phyloP scores from a whole-genome alignment of 1,140 invertebrate genomes.

The Conopomorpha cramerella region DNA sequence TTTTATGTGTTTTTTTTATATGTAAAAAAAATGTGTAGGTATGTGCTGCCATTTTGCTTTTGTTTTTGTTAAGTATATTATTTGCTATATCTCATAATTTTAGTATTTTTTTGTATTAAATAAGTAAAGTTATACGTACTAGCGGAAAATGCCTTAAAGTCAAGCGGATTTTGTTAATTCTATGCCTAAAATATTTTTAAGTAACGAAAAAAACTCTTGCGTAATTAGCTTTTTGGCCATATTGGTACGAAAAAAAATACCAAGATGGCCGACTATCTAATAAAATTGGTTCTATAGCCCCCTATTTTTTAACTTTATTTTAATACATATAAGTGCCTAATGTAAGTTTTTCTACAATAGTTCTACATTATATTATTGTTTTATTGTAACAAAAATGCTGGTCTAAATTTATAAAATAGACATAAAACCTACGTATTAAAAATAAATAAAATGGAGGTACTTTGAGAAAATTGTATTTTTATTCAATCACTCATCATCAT shows the following conservation, averaged over 20 bases:
- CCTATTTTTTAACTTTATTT: not conserved
- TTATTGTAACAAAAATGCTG: not conserved
- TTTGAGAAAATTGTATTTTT: conserved; percentile 15
- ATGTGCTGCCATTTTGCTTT: not conserved
- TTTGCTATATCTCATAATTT: not conserved
- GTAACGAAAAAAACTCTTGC: conserved; percentile 9
- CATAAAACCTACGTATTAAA: not conserved
- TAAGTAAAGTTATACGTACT: not conserved
- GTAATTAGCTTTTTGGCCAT: conserved; percentile 46
- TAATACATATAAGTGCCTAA: conserved; percentile 8
- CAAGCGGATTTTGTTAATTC: too few species aligned
- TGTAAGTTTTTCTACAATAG: conserved; percentile 27
- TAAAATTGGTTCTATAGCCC: conserved; percentile 19
- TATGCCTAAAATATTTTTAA: too few species aligned
- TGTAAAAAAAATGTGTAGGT: too few species aligned
- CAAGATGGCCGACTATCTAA: conserved; percentile 48
- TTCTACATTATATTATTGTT: conserved; percentile 9
- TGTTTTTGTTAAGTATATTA: not conserved
- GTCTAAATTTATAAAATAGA: not conserved
- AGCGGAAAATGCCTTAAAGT: too few species aligned
- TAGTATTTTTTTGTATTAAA: conserved; percentile 1
- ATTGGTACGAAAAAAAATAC: conserved; percentile 14
- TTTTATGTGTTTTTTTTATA: conserved; percentile 6
- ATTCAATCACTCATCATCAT: too few species aligned
- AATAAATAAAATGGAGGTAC: conserved; percentile 28